Base-by-base conservation (phyloP, 1,140 invertebrate genomes). In the Kradibia gibbosae region DNA sequence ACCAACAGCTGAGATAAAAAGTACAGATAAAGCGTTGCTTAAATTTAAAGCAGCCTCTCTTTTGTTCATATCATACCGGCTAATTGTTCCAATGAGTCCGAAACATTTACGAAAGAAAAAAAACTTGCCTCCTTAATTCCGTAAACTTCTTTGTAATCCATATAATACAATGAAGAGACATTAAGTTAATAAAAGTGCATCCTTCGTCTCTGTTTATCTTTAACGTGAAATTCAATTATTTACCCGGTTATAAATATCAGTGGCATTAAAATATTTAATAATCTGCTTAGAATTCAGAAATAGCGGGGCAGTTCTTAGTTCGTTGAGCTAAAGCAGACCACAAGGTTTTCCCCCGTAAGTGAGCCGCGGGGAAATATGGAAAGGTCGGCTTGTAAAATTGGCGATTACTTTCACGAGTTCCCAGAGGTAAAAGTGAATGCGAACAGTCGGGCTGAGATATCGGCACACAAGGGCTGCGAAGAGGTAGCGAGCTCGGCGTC, bases 381-480 rank as follows among this genome's bases (percentile, higher is more conserved):
- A 74, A 74, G 48, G 42, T 76, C 55, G 39, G 25, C 11, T 3
- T 76, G 57, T 62, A 62, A 62, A 62, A 45, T 76, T 45, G 45
- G n/a, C 45, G 45, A 78, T 78, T 78, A 78, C 70, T 62, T 78
- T 48, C 45, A 5, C 39, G 20, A 39, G 39, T 25, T 20, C 11
- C n/a, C 57, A 13, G 25, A 39, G 71, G 45, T 31, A 13, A 34
- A 28, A 62, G 17, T n/a, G 4, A 62, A 62, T 1, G n/a, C 10
- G 8, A 3, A 0, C 28, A 62, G 15, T 11, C 13, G 28, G 10
- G 10, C 28, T 62, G 28, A 62, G 34, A 62, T 62, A 8, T 10
- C 2, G 13, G 50, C 10, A 31, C 1, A 5, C n/a, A 34, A 2
- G 10, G 5, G 34, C 4, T 1, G 5, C 2, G 7, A 25, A 5